Conservation (phyloP, 2,797 vertebrate species). For the Hoplostethus atlanticus region DNA sequence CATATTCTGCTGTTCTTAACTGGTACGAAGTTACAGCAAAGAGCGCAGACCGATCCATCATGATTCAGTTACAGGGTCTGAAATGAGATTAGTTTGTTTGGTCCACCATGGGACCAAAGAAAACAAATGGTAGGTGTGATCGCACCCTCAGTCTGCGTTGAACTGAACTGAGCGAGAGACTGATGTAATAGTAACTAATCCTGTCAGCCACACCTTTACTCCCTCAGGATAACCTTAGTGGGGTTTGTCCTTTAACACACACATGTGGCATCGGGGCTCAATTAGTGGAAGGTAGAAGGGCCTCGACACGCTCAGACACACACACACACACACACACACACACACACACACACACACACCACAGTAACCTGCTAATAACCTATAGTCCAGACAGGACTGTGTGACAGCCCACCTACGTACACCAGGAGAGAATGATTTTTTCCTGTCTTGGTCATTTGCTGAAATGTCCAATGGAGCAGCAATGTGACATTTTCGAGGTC, state of each 20-base stretch:
- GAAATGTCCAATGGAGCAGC: constrained; percentile 59
- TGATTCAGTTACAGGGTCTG: too few relatives aligned
- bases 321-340: background rate
- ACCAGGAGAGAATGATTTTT: background rate
- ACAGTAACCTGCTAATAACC: background rate
- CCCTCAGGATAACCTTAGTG: too few relatives aligned
- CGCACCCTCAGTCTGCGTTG: too few relatives aligned
- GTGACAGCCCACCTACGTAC: background rate
- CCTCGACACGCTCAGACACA: background rate
- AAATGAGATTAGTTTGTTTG: too few relatives aligned
- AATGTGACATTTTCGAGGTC: constrained; percentile 17
- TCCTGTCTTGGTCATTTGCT: constrained; percentile 26
- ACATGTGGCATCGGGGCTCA: background rate
- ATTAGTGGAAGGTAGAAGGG: constrained; percentile 7
- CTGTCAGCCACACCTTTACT: too few relatives aligned
- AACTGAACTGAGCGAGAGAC: too few relatives aligned
- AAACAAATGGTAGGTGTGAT: too few relatives aligned
- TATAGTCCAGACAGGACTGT: background rate
- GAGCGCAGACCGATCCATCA: too few relatives aligned
- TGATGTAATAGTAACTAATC: too few relatives aligned
- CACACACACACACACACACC: background rate
- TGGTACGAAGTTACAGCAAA: too few relatives aligned
- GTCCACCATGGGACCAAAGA: too few relatives aligned
- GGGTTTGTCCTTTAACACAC: background rate
- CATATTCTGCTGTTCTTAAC: too few relatives aligned